phyloP scores from a whole-genome alignment of 1,140 invertebrate species.

The Argopecten irradians region DNA sequence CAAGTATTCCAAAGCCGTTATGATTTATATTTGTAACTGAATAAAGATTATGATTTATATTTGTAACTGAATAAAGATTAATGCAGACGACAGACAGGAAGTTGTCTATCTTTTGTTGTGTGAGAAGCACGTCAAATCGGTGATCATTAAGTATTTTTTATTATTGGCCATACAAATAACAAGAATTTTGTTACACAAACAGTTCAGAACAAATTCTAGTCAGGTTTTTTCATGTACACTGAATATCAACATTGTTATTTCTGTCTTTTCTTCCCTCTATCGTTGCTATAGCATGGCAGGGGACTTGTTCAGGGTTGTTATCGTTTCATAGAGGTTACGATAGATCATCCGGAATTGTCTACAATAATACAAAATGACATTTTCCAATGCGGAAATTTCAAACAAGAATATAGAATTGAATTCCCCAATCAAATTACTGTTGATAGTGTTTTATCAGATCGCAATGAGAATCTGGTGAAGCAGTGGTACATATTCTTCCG shows the following conservation, averaged over 20 bases:
- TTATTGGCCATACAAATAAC: no score
- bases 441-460: not conserved
- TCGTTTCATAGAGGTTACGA: not conserved
- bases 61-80: not conserved
- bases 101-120: not conserved
- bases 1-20: no score
- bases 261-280: no score
- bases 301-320: no score
- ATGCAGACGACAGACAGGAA: no score
- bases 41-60: not conserved
- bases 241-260: no score
- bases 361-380: not conserved
- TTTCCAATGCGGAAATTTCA: not conserved
- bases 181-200: no score
- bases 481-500: not conserved
- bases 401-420: not conserved
- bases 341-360: not conserved
- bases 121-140: not conserved
- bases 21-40: not conserved
- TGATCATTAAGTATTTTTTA: no score
- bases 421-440: constrained; percentile 18
- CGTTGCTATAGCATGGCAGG: no score
- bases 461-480: not conserved
- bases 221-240: not conserved
- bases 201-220: no score